Percentiles rank a stretch among this genome's conserved stretches.
Evolutionary conservation across 1,140 invertebrate genomes (phyloP).

Genomic region (Apis florea): DNA sequence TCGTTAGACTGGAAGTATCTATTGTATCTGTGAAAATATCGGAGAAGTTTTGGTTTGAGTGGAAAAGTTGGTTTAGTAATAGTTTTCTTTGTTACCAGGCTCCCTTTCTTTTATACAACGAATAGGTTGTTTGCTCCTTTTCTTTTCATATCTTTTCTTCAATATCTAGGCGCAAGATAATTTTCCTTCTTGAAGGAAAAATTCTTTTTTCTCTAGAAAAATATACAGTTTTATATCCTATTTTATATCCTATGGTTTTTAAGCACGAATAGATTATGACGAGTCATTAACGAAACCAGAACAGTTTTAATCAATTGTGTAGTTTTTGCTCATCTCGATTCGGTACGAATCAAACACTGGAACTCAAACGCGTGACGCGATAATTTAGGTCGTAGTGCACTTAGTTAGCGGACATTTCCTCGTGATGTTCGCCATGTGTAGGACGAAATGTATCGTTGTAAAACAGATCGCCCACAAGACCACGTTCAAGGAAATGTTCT

Average conservation of each 20-base stretch:
- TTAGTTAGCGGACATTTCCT: constrained; percentile 56
- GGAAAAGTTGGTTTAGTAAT: background rate
- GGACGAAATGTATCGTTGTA: constrained; percentile 16
- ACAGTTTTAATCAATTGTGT: background rate
- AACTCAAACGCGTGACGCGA: constrained; percentile 50
- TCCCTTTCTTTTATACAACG: too few species aligned
- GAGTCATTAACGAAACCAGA: constrained; percentile 10
- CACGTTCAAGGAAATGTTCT: background rate
- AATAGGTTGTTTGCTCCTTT: too few species aligned
- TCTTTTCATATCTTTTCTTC: too few species aligned
- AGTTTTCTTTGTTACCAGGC: too few species aligned
- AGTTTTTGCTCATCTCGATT: constrained; percentile 30
- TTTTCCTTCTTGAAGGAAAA: too few species aligned
- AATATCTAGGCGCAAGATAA: too few species aligned
- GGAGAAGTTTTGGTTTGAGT: background rate
- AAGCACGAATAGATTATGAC: background rate
- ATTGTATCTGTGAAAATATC: background rate
- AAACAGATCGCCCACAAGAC: background rate
- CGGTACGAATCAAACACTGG: constrained; percentile 26
- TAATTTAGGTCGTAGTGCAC: constrained; percentile 54
- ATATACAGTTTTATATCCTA: too few species aligned
- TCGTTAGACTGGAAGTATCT: background rate
- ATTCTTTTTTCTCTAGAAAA: background rate
- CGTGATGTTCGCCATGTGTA: constrained; percentile 13
- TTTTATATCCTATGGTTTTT: background rate